phyloP scores from a whole-genome alignment of 2,113 vertebrate genomes.

The Rhadina sibilatrix region DNA sequence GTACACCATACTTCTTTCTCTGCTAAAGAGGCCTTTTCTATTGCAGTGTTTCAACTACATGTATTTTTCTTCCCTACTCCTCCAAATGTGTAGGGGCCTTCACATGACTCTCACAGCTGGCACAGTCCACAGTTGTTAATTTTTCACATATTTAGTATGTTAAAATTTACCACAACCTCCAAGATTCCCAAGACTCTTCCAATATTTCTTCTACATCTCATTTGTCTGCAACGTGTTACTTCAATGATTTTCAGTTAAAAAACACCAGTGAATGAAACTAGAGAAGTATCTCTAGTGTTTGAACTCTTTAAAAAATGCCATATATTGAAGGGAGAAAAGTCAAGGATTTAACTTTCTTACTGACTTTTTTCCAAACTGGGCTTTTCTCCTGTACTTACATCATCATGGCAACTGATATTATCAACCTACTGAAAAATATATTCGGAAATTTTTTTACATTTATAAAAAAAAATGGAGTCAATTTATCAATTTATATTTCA shows the following conservation, averaged over 20 bases:
- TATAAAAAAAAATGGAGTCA: not conserved
- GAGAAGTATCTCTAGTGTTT: not conserved
- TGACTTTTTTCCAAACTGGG: not conserved
- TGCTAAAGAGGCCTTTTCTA: not conserved
- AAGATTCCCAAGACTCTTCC: not conserved
- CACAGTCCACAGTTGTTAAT: not conserved
- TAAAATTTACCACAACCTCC: not conserved
- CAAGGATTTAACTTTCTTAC: not conserved
- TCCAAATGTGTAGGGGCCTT: not conserved
- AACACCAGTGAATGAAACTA: fast-evolving
- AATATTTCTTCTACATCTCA: not conserved
- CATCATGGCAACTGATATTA: not conserved
- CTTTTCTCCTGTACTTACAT: not conserved
- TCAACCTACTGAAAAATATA: not conserved
- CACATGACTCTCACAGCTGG: not conserved
- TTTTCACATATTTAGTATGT: not conserved
- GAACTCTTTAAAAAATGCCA: not conserved
- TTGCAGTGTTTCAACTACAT: not conserved
- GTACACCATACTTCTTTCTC: not conserved
- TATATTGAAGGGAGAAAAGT: not conserved
- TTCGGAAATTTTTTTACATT: not conserved
- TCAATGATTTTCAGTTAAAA: not conserved
- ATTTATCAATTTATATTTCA: not conserved
- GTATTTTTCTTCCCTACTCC: not conserved
- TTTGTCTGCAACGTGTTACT: not conserved